Evolutionary conservation across 2,797 vertebrate genomes (phyloP).

Genomic region (Phalanger gymnotis): DNA sequence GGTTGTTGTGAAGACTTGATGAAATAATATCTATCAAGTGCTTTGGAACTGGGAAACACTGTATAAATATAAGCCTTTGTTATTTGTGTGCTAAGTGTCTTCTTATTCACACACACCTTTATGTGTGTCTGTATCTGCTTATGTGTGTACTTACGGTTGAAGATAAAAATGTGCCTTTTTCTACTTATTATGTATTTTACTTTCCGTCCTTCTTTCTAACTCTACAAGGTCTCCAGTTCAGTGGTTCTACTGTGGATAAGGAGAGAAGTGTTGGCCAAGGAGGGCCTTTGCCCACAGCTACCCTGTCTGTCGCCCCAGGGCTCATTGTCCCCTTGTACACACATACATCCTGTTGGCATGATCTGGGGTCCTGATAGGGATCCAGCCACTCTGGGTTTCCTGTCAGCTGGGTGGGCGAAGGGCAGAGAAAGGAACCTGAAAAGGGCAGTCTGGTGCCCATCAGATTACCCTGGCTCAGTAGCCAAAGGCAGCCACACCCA

Average conservation of each 20-base stretch:
- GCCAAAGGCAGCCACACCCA: constrained; percentile 60
- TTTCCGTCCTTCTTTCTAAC: constrained; percentile 37
- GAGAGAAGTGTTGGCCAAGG: constrained; percentile 8
- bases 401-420: constrained; percentile 65
- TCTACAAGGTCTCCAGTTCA: neutral
- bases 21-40: neutral
- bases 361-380: constrained; percentile 67
- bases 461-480: constrained; percentile 71
- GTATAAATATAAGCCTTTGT: neutral
- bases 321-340: constrained; percentile 74
- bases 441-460: constrained; percentile 71
- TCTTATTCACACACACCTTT: neutral
- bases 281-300: constrained; percentile 50
- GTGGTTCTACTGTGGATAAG: neutral
- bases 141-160: neutral
- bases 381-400: constrained; percentile 70
- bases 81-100: neutral
- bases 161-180: constrained; percentile 12
- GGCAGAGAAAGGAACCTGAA: constrained; percentile 68
- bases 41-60: neutral
- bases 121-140: neutral
- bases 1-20: neutral
- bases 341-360: constrained; percentile 74
- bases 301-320: constrained; percentile 53
- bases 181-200: neutral